Percentiles rank a stretch among this genome's conserved stretches.
Conservation (phyloP, 2,797 vertebrate species). For the Catamblyrhynchus diadema region DNA sequence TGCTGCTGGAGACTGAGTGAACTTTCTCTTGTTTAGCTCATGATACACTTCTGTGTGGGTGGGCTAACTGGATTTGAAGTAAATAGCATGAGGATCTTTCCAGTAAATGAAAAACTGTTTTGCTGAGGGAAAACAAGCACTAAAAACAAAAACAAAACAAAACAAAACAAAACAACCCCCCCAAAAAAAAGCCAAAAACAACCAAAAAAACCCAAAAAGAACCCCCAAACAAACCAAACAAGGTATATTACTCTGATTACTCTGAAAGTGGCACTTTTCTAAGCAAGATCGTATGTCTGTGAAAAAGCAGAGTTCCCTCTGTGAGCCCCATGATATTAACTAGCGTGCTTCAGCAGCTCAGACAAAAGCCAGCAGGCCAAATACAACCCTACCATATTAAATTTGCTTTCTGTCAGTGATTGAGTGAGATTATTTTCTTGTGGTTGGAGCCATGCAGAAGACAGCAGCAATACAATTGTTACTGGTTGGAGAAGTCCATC, state of each 20-base stretch:
- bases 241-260: background rate
- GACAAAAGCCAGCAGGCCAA: background rate
- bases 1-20: background rate
- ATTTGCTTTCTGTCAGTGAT: background rate
- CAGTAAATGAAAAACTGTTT: conserved; percentile 10
- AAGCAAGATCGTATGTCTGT: background rate
- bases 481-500: background rate
- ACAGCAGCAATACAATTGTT: background rate
- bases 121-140: background rate
- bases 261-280: background rate
- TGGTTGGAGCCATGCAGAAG: background rate
- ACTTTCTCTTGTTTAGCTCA: background rate
- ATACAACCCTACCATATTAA: background rate
- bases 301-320: background rate
- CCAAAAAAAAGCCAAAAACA: no score
- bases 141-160: background rate
- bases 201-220: no score
- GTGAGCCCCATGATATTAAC: background rate
- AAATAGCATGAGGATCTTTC: conserved; percentile 21
- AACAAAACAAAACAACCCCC: no score
- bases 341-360: background rate
- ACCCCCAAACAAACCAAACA: background rate
- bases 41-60: background rate
- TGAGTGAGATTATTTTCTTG: background rate
- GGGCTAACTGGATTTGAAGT: background rate